Evolutionary conservation across 2,797 vertebrate species (phyloP).

Genomic region (Adelosebastes latens): DNA sequence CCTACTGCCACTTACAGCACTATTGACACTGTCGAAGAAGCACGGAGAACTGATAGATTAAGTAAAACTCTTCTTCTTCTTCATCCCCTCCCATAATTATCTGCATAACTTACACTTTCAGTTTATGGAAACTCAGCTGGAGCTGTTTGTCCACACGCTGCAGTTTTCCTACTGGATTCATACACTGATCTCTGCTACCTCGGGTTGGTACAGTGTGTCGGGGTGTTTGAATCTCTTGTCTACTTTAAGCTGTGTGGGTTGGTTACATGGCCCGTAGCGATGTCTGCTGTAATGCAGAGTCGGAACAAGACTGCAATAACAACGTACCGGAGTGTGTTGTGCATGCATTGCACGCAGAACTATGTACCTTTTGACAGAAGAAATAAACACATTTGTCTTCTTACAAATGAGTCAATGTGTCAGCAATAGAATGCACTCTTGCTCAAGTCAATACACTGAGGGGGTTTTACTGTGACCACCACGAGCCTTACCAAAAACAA

Average conservation of each 20-base stretch:
- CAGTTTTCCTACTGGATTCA: neutral
- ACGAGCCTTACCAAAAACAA: no score
- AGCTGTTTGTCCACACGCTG: neutral
- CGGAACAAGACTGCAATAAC: neutral
- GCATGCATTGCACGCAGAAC: neutral
- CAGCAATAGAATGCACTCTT: neutral
- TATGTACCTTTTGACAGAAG: neutral
- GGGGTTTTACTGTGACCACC: neutral
- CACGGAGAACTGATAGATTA: neutral
- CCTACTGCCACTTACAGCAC: neutral
- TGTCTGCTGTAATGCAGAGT: neutral
- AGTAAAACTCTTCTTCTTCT: neutral
- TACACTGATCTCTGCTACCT: constrained; percentile 3
- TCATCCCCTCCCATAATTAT: constrained; percentile 9
- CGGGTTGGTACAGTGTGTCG: neutral
- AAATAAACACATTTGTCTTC: neutral
- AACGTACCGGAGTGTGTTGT: neutral
- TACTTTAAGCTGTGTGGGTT: neutral
- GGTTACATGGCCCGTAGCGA: neutral
- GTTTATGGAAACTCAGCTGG: neutral
- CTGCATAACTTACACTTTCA: neutral
- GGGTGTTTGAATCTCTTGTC: neutral
- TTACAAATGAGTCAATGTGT: neutral
- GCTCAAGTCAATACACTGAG: neutral
- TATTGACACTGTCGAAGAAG: constrained; percentile 10